Evolutionary conservation across 2,797 vertebrate genomes (phyloP).

Genomic region (Pantherophis alleghaniensis): DNA sequence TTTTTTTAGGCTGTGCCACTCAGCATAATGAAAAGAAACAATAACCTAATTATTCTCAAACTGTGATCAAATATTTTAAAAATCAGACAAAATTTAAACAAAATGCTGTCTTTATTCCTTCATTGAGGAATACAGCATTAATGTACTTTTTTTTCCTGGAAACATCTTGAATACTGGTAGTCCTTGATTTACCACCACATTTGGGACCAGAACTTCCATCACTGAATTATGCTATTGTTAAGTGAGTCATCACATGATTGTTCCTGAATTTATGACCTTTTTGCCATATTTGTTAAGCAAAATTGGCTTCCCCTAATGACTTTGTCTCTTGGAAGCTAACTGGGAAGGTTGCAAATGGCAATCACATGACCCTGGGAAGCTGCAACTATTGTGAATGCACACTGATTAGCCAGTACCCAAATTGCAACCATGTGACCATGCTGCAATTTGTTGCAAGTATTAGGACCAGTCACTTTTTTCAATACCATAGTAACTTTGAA

Average conservation of each 20-base stretch:
- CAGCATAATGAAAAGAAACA: conserved; percentile 24
- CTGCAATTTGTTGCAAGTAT: neutral
- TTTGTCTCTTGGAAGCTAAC: neutral
- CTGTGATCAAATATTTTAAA: neutral
- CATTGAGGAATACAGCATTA: conserved; percentile 3
- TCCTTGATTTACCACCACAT: neutral
- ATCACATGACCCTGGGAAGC: neutral
- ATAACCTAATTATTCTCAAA: conserved; percentile 21
- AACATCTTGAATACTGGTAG: neutral
- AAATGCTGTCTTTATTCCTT: conserved; percentile 24
- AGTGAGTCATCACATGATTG: neutral
- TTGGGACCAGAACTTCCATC: neutral
- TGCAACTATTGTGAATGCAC: neutral
- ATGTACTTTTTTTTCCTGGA: neutral
- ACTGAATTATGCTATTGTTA: neutral
- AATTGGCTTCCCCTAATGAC: neutral
- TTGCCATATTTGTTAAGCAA: neutral
- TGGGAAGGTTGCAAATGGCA: neutral
- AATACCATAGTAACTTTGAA: neutral
- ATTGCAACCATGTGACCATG: neutral
- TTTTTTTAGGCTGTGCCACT: neutral
- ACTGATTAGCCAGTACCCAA: neutral
- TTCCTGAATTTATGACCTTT: neutral
- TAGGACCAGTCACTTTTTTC: neutral
- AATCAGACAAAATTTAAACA: conserved; percentile 4